Evolutionary conservation across 2,797 vertebrate genomes (phyloP), one percentile per base, ranked within the genome.

Genomic region (Eleutherodactylus coqui): DNA sequence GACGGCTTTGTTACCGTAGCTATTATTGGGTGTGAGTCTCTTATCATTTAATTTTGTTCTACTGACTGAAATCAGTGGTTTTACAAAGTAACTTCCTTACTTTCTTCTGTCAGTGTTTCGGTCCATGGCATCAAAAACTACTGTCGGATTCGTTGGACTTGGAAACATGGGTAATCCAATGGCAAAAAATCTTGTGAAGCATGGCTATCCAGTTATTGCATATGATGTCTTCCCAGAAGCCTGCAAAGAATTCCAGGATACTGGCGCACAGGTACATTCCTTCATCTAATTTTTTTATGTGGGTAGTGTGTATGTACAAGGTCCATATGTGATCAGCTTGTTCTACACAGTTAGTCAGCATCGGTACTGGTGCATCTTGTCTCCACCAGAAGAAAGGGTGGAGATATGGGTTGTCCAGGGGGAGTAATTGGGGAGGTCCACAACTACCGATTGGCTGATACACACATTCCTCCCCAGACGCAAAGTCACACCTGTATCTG

Each of bases 101-200:
- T 29, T 45, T 29, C n/a, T 84, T 79, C 24, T 16, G 4, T 84
- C 69, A 87, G 86, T 84, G 5, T 84, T 21, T 86, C 97, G 98
- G 93, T 94, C 95, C 77, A 95, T 99, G 98, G 98, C 98, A 92
- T 99, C 97, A 75, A 99, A 99, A 93, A 98, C 97, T 73, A 96
- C 95, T 41, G 96, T 99, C 92, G 98, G 98, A 90, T 99, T 99
- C 89, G 83, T 99, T 91, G 98, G 98, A 58, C 92, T 99, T 91
- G 98, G 98, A 83, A 99, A 99, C 89, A 99, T 99, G 98, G 98
- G 98, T 88, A 98, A 96, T 91, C 98, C 97, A 87, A 99, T 99
- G 98, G 98, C 98, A 84, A 98, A 97, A 94, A 99, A 99, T 90
- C 93, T 99, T 89, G 89, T 99, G 91, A 98, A 98, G 90, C 95